A percentile compares a stretch with the other conserved stretches of the same genome.
phyloP scores from a whole-genome alignment of 2,797 vertebrate species.

The Trichosurus vulpecula region DNA sequence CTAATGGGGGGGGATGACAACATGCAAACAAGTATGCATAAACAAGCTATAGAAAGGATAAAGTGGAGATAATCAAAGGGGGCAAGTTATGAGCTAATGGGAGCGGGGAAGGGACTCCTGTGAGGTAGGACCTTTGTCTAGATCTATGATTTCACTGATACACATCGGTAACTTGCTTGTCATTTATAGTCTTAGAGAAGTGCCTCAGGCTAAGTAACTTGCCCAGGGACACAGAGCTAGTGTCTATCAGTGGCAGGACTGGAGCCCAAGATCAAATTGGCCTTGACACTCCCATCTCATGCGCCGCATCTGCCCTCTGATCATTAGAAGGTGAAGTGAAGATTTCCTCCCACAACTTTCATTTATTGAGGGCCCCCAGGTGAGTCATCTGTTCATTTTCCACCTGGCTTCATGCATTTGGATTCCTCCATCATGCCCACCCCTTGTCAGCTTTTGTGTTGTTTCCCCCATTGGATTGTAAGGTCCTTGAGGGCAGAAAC shows the following conservation, averaged over 20 bases:
- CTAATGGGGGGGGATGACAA: not conserved
- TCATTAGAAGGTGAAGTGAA: not conserved
- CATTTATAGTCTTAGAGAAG: not conserved
- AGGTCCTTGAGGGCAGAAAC: not conserved
- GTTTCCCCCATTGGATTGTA: not conserved
- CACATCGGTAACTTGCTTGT: not conserved
- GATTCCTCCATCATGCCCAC: not conserved
- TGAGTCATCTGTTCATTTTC: not conserved
- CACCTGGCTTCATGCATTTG: not conserved
- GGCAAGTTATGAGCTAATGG: not conserved
- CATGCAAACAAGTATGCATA: not conserved
- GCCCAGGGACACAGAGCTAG: not conserved
- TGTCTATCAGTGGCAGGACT: not conserved
- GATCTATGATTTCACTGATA: not conserved
- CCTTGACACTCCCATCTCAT: not conserved
- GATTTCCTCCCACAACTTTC: not conserved
- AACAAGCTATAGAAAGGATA: not conserved
- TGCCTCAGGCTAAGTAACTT: not conserved
- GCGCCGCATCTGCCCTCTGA: not conserved
- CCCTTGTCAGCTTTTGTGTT: not conserved
- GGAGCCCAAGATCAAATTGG: not conserved
- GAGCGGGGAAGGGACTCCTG: not conserved
- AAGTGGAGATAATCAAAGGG: not conserved
- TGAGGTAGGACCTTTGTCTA: not conserved
- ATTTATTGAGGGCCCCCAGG: not conserved